Base-by-base conservation (phyloP, 2,888 invertebrate genomes). In the Synergus itoensis region DNA sequence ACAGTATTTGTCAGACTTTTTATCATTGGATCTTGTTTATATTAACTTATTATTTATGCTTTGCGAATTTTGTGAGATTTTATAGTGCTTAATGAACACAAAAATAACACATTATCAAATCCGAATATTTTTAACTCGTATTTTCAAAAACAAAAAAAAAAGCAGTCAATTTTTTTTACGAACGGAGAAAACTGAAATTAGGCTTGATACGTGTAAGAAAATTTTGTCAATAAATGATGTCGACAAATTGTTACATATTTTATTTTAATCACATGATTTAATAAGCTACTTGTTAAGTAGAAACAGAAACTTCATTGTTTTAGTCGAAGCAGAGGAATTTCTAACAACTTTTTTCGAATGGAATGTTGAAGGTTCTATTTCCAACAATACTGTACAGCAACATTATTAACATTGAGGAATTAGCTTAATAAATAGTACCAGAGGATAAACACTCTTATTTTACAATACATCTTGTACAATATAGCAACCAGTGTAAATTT, bases 351-450 rank as follows among this genome's bases (percentile, higher is more conserved):
- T 53, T 53, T 73, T 73, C 36, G 11, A n/a, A 12, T 76, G 82
- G 81, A 83, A 83, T 83, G 79, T 81, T 79, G 77, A 80, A 78
- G 45, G 79, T 16, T 73, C 28, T 81, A 67, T 77, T 81, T 81
- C 77, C 78, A 82, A 78, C 78, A 82, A 80, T 83, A 83, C 79
- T 84, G 79, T 83, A 81, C 80, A 81, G 64, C 57, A 78, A 83
- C 79, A 81, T 69, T 21, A 69, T 76, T 63, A 82, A 77, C 60
- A 81, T 57, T 79, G 79, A 76, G 75, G 81, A 57, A 78, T 82
- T 77, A 82, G 62, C 41, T 80, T 82, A 84, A 83, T 85, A 85
- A 86, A 84, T 83, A 83, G 16, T 53, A 53, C 21, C 53, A n/a
- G 21, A 21, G 43, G 21, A 62, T 77, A 65, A 76, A 79, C 77